phyloP scores from a whole-genome alignment of 2,888 invertebrate genomes.

The Cosmopolites sordidus region DNA sequence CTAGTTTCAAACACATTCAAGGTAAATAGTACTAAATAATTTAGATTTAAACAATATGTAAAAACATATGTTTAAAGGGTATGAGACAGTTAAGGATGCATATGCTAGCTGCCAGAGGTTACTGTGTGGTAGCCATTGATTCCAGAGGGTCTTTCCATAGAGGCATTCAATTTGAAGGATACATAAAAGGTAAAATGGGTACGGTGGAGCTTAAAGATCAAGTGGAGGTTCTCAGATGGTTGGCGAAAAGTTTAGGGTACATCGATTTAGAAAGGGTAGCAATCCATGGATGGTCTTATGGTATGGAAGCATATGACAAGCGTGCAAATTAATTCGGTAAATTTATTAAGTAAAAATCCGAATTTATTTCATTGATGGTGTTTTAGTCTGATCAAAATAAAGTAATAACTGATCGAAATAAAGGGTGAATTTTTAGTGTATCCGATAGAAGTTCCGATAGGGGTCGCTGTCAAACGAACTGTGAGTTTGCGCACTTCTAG shows the following conservation, averaged over 20 bases:
- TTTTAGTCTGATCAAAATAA: too few relatives aligned
- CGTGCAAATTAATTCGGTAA: too few relatives aligned
- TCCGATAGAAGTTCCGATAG: too few relatives aligned
- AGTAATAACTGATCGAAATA: too few relatives aligned
- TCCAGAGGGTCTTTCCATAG: slow-evolving; percentile 93
- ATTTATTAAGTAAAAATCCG: too few relatives aligned
- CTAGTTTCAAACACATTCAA: slow-evolving; percentile 93
- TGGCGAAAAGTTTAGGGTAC: slow-evolving; percentile 77
- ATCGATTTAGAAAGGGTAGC: slow-evolving; percentile 91
- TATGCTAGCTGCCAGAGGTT: slow-evolving; percentile 92
- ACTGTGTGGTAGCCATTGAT: slow-evolving; percentile 93
- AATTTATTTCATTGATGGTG: too few relatives aligned
- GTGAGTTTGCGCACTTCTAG: too few relatives aligned
- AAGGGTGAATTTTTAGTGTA: too few relatives aligned
- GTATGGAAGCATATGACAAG: slow-evolving; percentile 50
- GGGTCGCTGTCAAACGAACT: too few relatives aligned
- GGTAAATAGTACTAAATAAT: too few relatives aligned
- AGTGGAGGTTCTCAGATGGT: slow-evolving; percentile 81
- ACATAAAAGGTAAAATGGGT: slow-evolving; percentile 87
- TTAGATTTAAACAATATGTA: too few relatives aligned
- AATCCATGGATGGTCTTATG: slow-evolving; percentile 99
- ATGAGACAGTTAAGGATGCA: slow-evolving; percentile 89
- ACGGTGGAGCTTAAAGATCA: slow-evolving; percentile 92
- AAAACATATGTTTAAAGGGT: slow-evolving; percentile 54
- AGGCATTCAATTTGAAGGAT: slow-evolving; percentile 87